A percentile compares a stretch with the other conserved stretches of the same genome.
Conservation (phyloP, 64 coral and sea anemone genomes). For the Orbicella faveolata region DNA sequence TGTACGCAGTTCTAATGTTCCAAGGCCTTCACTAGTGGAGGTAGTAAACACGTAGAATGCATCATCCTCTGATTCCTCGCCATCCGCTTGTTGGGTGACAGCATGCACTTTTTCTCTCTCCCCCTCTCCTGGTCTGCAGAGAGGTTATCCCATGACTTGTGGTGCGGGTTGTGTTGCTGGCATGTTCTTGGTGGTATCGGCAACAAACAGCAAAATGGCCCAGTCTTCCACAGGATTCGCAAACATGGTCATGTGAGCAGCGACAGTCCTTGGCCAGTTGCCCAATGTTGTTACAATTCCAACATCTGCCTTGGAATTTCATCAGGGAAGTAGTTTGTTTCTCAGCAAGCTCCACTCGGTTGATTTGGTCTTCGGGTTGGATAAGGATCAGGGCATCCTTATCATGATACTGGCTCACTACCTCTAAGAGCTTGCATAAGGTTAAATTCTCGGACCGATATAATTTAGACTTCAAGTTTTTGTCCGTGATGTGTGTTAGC, state of each 20-base stretch:
- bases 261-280: slow-evolving; percentile 47
- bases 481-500: slow-evolving; percentile 16
- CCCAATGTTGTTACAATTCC: slow-evolving; percentile 26
- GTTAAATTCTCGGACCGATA: slow-evolving; percentile 27
- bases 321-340: neutral
- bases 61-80: slow-evolving; percentile 8
- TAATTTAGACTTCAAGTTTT: slow-evolving; percentile 43
- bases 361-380: neutral
- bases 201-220: slow-evolving; percentile 55
- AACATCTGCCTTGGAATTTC: slow-evolving; percentile 53
- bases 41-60: slow-evolving; percentile 39
- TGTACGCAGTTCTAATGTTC: slow-evolving; percentile 22
- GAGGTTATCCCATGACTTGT: neutral
- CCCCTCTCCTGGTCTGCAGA: neutral
- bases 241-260: slow-evolving; percentile 40
- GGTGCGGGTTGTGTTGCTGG: neutral
- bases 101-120: neutral
- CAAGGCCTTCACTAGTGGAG: neutral
- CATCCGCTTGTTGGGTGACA: neutral
- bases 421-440: slow-evolving; percentile 16
- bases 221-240: slow-evolving; percentile 18
- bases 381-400: slow-evolving; percentile 14
- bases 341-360: neutral
- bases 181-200: neutral
- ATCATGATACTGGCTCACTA: slow-evolving; percentile 24